These are phyloP conservation scores for Hemibagrus guttatus DNA, from an alignment of 2,797 vertebrate species.

Conservation along the genomic window DNA sequence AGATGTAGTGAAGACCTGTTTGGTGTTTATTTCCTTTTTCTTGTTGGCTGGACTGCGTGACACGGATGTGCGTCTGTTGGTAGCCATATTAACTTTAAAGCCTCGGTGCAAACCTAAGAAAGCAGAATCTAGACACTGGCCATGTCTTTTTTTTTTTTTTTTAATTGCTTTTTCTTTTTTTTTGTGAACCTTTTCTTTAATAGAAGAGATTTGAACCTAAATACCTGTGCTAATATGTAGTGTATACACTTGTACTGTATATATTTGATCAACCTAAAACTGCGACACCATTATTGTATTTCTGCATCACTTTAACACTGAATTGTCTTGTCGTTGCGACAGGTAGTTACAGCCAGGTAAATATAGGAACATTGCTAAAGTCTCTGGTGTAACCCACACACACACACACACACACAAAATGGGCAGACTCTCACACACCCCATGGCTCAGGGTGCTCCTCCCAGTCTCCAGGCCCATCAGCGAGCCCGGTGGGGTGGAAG, in stretches of 20 bases:
- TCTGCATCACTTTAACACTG: not conserved
- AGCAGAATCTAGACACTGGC: not conserved
- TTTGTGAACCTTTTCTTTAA: not conserved
- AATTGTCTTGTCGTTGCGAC: not conserved
- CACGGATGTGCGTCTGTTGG: not conserved
- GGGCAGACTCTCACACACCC: conserved; percentile 38
- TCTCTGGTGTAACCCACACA: not conserved
- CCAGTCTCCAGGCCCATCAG: conserved; percentile 42
- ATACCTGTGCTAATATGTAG: not conserved
- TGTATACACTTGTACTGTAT: not conserved
- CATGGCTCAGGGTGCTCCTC: conserved; percentile 31
- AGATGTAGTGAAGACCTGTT: not conserved
- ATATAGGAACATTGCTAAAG: not conserved
- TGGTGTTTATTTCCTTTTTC: not conserved
- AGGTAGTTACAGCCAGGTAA: not conserved
- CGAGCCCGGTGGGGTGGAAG: conserved; percentile 67
- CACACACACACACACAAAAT: not conserved
- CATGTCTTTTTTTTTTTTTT: not conserved
- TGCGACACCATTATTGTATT: not conserved
- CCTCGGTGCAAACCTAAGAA: not conserved
- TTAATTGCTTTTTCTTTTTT: not conserved
- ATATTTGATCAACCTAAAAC: not conserved
- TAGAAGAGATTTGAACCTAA: not conserved
- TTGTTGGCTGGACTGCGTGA: too few species aligned
- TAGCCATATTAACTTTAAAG: not conserved